Conservation (phyloP, 2,888 invertebrate genomes). For the Acronicta aceris region DNA sequence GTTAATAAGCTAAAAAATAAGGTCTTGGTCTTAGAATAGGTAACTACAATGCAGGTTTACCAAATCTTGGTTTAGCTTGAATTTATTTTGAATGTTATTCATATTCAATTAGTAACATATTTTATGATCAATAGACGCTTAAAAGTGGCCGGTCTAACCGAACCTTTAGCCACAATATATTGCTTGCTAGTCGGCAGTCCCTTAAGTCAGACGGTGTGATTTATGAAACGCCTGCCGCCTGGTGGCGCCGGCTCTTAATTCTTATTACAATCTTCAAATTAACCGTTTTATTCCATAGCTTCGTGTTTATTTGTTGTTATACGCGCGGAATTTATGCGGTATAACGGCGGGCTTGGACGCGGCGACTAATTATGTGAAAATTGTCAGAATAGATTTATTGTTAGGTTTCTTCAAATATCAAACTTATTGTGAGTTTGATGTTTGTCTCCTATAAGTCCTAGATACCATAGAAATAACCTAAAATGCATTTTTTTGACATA, state of each 20-base stretch:
- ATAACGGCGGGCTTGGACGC: constrained; percentile 24
- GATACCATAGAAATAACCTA: too few species aligned
- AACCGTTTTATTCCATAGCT: constrained; percentile 63
- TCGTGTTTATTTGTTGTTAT: constrained; percentile 47
- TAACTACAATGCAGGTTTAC: neutral
- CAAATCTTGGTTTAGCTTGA: too few species aligned
- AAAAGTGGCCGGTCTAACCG: constrained; percentile 15
- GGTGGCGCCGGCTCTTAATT: constrained; percentile 70
- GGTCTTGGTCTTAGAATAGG: too few species aligned
- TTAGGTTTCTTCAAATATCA: neutral
- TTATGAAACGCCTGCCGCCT: constrained; percentile 64
- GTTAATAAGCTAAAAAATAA: neutral
- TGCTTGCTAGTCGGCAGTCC: constrained; percentile 45
- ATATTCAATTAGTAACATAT: neutral
- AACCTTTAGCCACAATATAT: constrained; percentile 40
- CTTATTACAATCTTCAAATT: constrained; percentile 67
- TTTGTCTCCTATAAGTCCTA: too few species aligned
- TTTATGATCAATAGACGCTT: constrained; percentile 5
- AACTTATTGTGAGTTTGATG: too few species aligned
- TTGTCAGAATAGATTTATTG: constrained; percentile 4
- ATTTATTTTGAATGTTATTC: neutral
- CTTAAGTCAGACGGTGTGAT: constrained; percentile 65
- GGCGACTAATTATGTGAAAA: constrained; percentile 29
- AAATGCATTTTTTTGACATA: too few species aligned
- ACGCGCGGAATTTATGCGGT: constrained; percentile 49